Conservation (phyloP, 2,797 vertebrate species). For the Rhadinocentrus ornatus region DNA sequence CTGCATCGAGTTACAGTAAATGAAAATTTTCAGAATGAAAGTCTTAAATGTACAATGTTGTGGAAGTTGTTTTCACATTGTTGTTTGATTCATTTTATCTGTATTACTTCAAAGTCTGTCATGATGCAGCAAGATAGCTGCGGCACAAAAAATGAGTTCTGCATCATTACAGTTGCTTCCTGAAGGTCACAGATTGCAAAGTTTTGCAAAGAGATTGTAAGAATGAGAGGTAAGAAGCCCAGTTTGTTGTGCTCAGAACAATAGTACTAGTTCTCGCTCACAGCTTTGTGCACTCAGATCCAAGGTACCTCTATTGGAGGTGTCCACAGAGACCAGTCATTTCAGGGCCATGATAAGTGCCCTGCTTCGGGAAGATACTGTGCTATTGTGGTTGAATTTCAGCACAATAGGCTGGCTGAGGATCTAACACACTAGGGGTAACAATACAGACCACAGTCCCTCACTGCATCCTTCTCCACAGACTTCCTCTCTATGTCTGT, state of each 20-base stretch:
- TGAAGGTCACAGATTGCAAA: conserved; percentile 41
- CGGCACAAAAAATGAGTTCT: conserved; percentile 24
- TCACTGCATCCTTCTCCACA: conserved; percentile 2
- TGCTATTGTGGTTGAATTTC: conserved; percentile 74
- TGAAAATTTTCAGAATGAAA: conserved; percentile 26
- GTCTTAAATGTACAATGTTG: conserved; percentile 1
- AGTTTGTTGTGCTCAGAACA: conserved; percentile 65
- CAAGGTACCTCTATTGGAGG: conserved; percentile 68
- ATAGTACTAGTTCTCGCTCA: conserved; percentile 71
- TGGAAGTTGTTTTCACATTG: neutral
- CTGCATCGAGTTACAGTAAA: conserved; percentile 16
- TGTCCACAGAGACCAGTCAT: conserved; percentile 80
- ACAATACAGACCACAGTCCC: conserved; percentile 36
- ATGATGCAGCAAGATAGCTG: conserved; percentile 17
- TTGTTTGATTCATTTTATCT: conserved; percentile 20
- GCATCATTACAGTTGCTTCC: conserved; percentile 20
- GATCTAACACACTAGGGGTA: conserved; percentile 62
- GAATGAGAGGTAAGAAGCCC: conserved; percentile 56
- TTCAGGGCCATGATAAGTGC: conserved; percentile 80
- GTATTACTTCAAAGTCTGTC: conserved; percentile 15
- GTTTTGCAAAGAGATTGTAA: conserved; percentile 45
- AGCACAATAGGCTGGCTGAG: conserved; percentile 71
- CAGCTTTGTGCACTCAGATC: conserved; percentile 62
- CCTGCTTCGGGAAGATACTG: conserved; percentile 69
- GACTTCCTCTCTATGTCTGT: too few species aligned